Percentiles rank a stretch among this genome's conserved stretches.
Conservation (phyloP, 2,888 invertebrate genomes). For the Cistogaster globosa region DNA sequence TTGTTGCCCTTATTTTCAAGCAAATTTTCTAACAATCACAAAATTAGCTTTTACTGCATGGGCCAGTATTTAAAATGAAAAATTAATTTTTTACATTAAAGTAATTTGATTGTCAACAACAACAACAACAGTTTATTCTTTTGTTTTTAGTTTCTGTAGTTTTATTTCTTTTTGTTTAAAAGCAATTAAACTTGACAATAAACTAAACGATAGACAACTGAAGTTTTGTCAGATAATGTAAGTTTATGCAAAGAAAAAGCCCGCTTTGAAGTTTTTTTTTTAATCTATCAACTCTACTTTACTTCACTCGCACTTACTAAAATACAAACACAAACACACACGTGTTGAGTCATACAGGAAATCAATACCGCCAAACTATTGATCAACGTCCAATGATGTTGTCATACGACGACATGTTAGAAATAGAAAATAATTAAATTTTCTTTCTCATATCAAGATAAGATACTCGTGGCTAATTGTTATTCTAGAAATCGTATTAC, state of each 20-base stretch:
- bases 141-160: neutral
- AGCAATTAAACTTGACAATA: slow-evolving; percentile 56
- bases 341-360: slow-evolving; percentile 32
- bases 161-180: neutral
- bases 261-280: slow-evolving; percentile 35
- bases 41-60: too few species aligned
- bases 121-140: slow-evolving; percentile 27
- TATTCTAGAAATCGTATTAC: too few species aligned
- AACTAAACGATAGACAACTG: slow-evolving; percentile 38
- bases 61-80: neutral
- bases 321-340: neutral
- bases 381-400: slow-evolving; percentile 23
- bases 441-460: too few species aligned
- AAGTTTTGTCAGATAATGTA: slow-evolving; percentile 17
- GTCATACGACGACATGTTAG: neutral
- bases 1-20: neutral
- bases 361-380: slow-evolving; percentile 53
- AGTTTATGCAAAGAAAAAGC: slow-evolving; percentile 15
- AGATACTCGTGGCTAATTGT: too few species aligned
- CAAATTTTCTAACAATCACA: neutral
- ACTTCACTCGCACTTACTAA: neutral
- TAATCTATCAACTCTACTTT: slow-evolving; percentile 29
- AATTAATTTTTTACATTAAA: neutral
- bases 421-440: neutral
- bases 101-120: neutral